Percentiles rank a stretch among this genome's conserved stretches.
Evolutionary conservation across 2,113 vertebrate species (phyloP).

Genomic region (Callaeas wilsoni): DNA sequence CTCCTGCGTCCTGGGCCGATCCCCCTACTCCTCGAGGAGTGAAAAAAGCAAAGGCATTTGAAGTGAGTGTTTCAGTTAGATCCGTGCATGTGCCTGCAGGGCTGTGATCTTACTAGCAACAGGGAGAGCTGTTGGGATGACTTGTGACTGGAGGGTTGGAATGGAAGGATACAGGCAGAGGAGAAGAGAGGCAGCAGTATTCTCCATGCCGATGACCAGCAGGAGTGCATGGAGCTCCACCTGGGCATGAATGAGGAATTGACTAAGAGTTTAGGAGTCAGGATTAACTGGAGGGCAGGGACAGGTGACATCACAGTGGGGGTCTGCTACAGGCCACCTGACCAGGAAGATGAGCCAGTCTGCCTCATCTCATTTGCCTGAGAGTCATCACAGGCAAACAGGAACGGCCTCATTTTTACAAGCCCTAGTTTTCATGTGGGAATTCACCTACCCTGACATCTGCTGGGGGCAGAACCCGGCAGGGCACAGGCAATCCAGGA

Average conservation of each 20-base stretch:
- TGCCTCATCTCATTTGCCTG: no score
- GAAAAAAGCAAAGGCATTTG: background rate
- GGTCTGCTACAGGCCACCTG: background rate
- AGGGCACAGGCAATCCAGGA: background rate
- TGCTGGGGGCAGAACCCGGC: background rate
- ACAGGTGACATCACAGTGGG: background rate
- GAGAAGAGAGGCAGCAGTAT: background rate
- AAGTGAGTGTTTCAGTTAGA: background rate
- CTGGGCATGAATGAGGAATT: background rate
- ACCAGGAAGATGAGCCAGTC: background rate
- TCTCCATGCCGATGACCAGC: background rate
- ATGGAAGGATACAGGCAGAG: background rate
- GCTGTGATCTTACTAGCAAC: background rate
- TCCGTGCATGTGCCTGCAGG: background rate
- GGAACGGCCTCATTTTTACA: background rate
- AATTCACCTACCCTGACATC: background rate
- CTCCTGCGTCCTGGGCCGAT: background rate
- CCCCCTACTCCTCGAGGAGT: background rate
- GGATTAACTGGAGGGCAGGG: background rate
- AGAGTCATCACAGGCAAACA: background rate
- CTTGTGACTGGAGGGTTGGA: background rate
- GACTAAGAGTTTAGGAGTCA: background rate
- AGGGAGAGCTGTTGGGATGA: background rate
- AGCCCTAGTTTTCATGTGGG: background rate
- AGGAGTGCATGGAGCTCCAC: background rate